phyloP scores from a whole-genome alignment of 2,113 vertebrate genomes.

The Thalassarche chlororhynchos region DNA sequence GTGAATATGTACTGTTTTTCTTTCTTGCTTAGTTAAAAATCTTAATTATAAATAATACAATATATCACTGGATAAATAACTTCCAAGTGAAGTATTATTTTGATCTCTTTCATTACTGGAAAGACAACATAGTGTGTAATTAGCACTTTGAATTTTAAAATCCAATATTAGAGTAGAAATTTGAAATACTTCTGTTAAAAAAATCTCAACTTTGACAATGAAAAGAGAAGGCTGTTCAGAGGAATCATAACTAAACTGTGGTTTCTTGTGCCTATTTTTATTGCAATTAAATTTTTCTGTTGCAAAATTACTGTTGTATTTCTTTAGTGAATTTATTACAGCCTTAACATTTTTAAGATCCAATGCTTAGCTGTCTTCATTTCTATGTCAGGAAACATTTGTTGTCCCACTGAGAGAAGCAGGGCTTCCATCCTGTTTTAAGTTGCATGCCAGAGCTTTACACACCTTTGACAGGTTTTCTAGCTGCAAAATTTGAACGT shows the following conservation, averaged over 20 bases:
- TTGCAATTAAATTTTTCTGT: not conserved
- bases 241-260: not conserved
- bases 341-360: not conserved
- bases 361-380: not conserved
- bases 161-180: not conserved
- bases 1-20: not conserved
- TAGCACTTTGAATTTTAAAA: not conserved
- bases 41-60: not conserved
- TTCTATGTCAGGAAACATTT: not conserved
- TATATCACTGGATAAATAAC: not conserved
- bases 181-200: not conserved
- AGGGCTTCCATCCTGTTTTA: not conserved
- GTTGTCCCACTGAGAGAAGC: not conserved
- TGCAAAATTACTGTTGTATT: not conserved
- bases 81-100: not conserved
- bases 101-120: not conserved
- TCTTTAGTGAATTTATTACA: not conserved
- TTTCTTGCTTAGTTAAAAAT: not conserved
- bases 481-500: not conserved
- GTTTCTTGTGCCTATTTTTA: not conserved
- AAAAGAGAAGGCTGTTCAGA: not conserved
- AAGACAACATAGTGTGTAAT: not conserved
- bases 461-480: not conserved
- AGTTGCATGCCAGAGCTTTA: not conserved
- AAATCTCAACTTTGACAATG: not conserved